Evolutionary conservation across 2,797 vertebrate species (phyloP), one percentile per base, ranked within the genome.

Genomic region (Schizopygopsis pylzovi): DNA sequence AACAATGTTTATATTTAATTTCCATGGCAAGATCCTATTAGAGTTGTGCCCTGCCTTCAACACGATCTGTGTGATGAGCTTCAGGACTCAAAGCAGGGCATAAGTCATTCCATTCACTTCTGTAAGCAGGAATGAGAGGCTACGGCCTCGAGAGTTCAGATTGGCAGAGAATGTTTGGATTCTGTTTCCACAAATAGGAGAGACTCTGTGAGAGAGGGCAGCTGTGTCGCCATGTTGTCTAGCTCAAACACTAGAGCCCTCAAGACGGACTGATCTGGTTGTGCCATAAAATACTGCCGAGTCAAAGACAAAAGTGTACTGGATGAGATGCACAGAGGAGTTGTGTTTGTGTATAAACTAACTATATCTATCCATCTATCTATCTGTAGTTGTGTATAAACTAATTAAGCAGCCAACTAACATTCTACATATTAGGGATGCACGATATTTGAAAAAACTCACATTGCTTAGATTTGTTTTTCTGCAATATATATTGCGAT

Each of bases 91-190:
- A 33, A 47, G 20, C 65, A 49, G 47, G 49, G 65, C 63, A 86
- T 61, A 86, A 77, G 78, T 39, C 71, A 65, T 33, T 85, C 49
- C 56, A 84, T 86, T 86, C 56, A 88, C 77, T 72, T 75, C 65
- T 85, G 59, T 65, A 28, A 6, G 41, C 47, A 33, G 52, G 71
- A 81, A 85, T 85, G 59, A 47, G 89, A 87, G 86, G 78, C 63
- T 63, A 79, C 52, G 73, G 65, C 39, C 65, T 85, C 91, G 71
- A 88, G 90, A 85, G 88, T 86, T 80, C 88, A 87, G 83, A 52
- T 8, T 71, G 37, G 81, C 43, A 81, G 82, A 82, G 86, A 89
- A 79, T 73, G 70, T 86, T 77, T 86, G 37, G 61, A 86, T 61
- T 89, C 28, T 6, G 33, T 49, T 84, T 68, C 56, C 85, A 82